A percentile compares a stretch with the other conserved stretches of the same genome.
Conservation (phyloP, 2,797 vertebrate species). For the Mormyrops boulengeri region DNA sequence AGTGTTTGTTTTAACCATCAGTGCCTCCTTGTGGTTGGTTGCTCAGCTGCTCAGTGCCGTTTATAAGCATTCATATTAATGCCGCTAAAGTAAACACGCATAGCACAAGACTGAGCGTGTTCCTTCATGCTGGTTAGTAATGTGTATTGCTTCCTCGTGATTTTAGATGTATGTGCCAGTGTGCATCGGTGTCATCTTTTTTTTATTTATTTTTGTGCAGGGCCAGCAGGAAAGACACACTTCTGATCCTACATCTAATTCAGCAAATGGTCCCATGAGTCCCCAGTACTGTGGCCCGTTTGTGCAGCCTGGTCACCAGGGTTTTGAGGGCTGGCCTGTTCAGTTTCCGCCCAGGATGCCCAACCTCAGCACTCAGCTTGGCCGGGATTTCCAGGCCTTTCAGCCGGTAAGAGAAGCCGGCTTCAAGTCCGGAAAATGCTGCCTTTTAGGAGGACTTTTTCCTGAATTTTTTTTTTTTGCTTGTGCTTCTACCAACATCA, state of each 20-base stretch:
- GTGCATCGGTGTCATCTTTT: not conserved
- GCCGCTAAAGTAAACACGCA: not conserved
- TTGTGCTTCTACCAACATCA: slow-evolving; percentile 38
- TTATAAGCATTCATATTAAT: not conserved
- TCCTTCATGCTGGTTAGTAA: not conserved
- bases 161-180: not conserved
- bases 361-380: slow-evolving; percentile 65
- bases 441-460: not conserved
- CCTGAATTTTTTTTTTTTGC: not conserved
- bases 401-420: slow-evolving; percentile 57
- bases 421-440: not conserved
- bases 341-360: slow-evolving; percentile 78
- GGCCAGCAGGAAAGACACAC: slow-evolving; percentile 76
- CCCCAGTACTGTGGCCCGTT: slow-evolving; percentile 82
- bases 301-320: slow-evolving; percentile 74
- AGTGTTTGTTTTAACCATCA: not conserved
- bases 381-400: slow-evolving; percentile 75
- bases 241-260: slow-evolving; percentile 64
- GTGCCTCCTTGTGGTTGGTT: slow-evolving; percentile 13
- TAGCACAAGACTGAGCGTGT: not conserved
- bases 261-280: slow-evolving; percentile 68
- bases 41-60: not conserved
- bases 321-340: slow-evolving; percentile 84
- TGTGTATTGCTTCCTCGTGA: not conserved
- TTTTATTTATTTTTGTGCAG: slow-evolving; percentile 39